Evolutionary conservation across 1,140 invertebrate species (phyloP).

Genomic region (Muscidifurax raptorellus): DNA sequence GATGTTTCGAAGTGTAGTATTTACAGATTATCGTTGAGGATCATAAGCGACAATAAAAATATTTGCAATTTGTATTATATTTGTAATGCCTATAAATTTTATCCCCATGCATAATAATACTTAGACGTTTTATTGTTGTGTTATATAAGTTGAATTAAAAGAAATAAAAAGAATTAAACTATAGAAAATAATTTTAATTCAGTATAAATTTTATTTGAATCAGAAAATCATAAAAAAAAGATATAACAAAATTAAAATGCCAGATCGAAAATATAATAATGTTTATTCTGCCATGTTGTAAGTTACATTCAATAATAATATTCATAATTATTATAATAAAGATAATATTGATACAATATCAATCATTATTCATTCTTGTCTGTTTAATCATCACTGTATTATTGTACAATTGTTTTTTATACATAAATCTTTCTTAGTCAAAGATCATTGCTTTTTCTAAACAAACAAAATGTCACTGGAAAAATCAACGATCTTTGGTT

Average conservation of each 20-base stretch:
- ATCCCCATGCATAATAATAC: slow-evolving; percentile 19
- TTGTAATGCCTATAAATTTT: slow-evolving; percentile 42
- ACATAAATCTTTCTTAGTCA: slow-evolving; percentile 70
- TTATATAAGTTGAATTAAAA: not conserved
- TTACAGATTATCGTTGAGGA: slow-evolving; percentile 47
- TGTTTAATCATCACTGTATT: slow-evolving; percentile 67
- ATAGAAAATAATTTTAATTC: not conserved
- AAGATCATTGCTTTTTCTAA: slow-evolving; percentile 61
- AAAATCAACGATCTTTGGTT: slow-evolving; percentile 64
- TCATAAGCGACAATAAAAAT: slow-evolving; percentile 49
- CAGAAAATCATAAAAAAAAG: slow-evolving; percentile 52
- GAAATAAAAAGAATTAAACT: not conserved
- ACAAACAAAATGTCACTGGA: slow-evolving; percentile 46
- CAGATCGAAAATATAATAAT: slow-evolving; percentile 72
- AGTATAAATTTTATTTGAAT: slow-evolving; percentile 49
- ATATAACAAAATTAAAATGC: slow-evolving; percentile 53
- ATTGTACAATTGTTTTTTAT: slow-evolving; percentile 69
- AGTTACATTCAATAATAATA: slow-evolving; percentile 63
- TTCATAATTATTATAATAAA: slow-evolving; percentile 65
- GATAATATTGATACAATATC: slow-evolving; percentile 71
- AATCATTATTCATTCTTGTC: slow-evolving; percentile 63
- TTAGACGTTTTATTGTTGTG: not conserved
- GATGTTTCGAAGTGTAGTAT: slow-evolving; percentile 43
- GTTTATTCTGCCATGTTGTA: slow-evolving; percentile 69
- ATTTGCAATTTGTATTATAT: slow-evolving; percentile 40